phyloP scores from a whole-genome alignment of 2,113 vertebrate species.

The Lophius piscatorius region DNA sequence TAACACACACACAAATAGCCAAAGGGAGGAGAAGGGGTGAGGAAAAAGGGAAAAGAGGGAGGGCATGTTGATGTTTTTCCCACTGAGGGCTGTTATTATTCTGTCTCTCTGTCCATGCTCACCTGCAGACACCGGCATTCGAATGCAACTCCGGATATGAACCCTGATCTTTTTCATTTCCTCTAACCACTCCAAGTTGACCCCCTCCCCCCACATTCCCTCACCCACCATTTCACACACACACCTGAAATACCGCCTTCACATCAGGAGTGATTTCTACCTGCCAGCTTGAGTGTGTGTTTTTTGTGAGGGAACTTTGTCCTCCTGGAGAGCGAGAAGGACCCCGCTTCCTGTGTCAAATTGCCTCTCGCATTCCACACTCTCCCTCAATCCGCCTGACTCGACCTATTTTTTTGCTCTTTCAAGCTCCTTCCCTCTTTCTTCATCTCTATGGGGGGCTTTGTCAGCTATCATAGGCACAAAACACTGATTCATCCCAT shows the following conservation, averaged over 20 bases:
- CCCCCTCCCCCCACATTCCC: conserved; percentile 22
- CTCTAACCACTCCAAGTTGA: conserved; percentile 51
- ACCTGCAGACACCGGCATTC: conserved; percentile 36
- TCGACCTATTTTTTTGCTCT: conserved; percentile 58
- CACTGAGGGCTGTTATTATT: conserved; percentile 52
- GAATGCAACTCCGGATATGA: conserved; percentile 61
- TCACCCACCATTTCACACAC: conserved; percentile 35
- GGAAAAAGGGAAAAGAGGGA: too few species aligned
- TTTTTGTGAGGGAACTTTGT: conserved; percentile 62
- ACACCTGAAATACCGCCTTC: conserved; percentile 63
- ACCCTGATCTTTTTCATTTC: conserved; percentile 69
- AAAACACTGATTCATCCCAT: conserved; percentile 80
- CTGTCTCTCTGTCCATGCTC: conserved; percentile 20
- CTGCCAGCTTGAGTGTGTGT: conserved; percentile 32
- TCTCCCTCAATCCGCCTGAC: conserved; percentile 56
- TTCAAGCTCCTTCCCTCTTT: conserved; percentile 58
- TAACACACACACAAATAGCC: conserved; percentile 35
- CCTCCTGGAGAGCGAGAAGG: conserved; percentile 61
- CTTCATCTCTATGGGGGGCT: conserved; percentile 75
- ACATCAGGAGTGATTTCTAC: conserved; percentile 37
- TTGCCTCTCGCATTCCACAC: conserved; percentile 79
- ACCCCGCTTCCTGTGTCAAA: conserved; percentile 79
- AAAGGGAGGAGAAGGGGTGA: conserved; percentile 13
- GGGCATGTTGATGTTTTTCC: conserved; percentile 41
- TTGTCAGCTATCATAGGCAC: conserved; percentile 75